Conservation (phyloP, 2,888 invertebrate species). For the Dryomyza anilis region DNA sequence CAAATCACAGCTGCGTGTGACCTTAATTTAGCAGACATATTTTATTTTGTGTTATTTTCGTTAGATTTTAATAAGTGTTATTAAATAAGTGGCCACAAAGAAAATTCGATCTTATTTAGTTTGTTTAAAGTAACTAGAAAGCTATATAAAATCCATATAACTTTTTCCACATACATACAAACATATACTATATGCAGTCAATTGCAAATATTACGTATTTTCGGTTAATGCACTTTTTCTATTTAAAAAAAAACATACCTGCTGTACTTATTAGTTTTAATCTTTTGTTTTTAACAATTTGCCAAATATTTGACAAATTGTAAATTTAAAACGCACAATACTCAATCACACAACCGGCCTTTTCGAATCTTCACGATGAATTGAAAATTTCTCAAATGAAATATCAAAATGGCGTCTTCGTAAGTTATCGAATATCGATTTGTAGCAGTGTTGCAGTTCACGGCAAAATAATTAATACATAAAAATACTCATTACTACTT, state of each 20-base stretch:
- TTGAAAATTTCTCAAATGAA: not conserved
- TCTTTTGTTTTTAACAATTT: not conserved
- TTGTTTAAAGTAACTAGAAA: not conserved
- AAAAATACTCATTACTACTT: too few relatives aligned
- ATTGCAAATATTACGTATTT: too few relatives aligned
- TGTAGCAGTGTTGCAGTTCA: too few relatives aligned
- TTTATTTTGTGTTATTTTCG: not conserved
- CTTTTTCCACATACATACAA: not conserved
- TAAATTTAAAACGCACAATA: not conserved
- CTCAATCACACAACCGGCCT: not conserved
- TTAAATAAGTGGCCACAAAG: not conserved
- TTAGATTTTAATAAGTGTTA: not conserved
- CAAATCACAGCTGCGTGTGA: not conserved
- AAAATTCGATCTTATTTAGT: constrained; percentile 14
- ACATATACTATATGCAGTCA: not conserved
- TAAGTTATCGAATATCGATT: not conserved
- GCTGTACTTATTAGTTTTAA: not conserved
- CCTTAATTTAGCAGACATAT: not conserved
- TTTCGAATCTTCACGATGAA: not conserved
- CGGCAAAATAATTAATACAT: too few relatives aligned
- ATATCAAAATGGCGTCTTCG: not conserved
- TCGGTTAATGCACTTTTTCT: not conserved
- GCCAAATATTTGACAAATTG: not conserved
- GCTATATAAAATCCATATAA: not conserved
- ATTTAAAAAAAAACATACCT: not conserved